Conservation (phyloP, 2,113 vertebrate species). For the Chaetura pelagica region DNA sequence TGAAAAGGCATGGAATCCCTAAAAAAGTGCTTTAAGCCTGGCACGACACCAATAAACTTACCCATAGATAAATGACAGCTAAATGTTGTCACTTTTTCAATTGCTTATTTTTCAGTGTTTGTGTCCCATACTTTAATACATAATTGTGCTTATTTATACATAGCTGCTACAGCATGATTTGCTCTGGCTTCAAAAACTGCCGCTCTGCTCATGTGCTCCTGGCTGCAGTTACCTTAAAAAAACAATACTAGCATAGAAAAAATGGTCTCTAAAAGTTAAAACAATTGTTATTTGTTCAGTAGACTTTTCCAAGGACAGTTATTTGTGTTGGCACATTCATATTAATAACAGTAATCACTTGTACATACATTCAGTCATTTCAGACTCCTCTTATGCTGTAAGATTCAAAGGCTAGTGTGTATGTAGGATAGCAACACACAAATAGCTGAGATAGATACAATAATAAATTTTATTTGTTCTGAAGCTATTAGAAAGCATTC, state of each 20-base stretch:
- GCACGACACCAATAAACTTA: not conserved
- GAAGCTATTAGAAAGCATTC: not conserved
- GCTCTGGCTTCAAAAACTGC: not conserved
- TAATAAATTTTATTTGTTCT: not conserved
- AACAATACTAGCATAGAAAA: not conserved
- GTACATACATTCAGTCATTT: not conserved
- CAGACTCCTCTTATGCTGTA: not conserved
- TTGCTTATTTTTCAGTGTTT: not conserved
- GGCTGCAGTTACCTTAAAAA: not conserved
- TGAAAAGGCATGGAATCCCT: not conserved
- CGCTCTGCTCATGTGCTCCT: not conserved
- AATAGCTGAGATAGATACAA: not conserved
- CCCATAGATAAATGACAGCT: not conserved
- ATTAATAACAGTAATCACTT: not conserved
- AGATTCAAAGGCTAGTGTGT: not conserved
- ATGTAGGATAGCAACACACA: not conserved
- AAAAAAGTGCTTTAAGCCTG: not conserved
- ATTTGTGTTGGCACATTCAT: not conserved
- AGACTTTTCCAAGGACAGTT: not conserved
- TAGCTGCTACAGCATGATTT: not conserved
- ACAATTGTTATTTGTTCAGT: not conserved
- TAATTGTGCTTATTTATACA: not conserved
- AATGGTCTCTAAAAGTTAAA: slow-evolving; percentile 2
- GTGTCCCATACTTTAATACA: not conserved
- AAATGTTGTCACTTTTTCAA: not conserved